Percentiles rank a stretch among this genome's conserved stretches.
phyloP scores from a whole-genome alignment of 2,888 invertebrate species.

The Rhagonycha fulva region DNA sequence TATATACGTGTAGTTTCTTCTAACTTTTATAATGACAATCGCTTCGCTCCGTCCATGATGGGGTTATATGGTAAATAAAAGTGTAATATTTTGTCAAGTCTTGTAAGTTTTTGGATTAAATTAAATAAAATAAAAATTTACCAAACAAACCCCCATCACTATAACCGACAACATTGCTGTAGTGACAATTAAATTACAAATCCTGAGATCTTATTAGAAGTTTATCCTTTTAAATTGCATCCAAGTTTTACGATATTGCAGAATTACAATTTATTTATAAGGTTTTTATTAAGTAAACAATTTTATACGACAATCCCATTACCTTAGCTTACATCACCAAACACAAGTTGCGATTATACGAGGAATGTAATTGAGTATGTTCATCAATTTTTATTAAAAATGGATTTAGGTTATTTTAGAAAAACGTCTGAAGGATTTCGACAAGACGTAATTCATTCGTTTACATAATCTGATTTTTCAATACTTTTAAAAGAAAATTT shows the following conservation, averaged over 20 bases:
- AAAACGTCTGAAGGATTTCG: not conserved
- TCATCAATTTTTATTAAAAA: conserved; percentile 25
- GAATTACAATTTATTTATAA: too few relatives aligned
- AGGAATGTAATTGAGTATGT: not conserved
- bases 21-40: not conserved
- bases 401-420: not conserved
- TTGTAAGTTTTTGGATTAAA: too few relatives aligned
- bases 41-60: not conserved
- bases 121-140: too few relatives aligned
- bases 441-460: not conserved
- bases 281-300: too few relatives aligned
- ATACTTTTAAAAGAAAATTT: not conserved
- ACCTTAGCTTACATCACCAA: too few relatives aligned
- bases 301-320: too few relatives aligned
- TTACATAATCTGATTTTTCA: not conserved
- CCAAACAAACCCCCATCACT: too few relatives aligned
- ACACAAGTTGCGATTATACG: not conserved
- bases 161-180: too few relatives aligned
- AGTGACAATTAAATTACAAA: not conserved
- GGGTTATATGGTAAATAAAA: not conserved
- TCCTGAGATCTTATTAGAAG: not conserved
- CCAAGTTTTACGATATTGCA: too few relatives aligned
- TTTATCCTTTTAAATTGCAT: too few relatives aligned
- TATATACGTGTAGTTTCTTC: not conserved
- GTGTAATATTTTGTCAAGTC: too few relatives aligned